These are phyloP conservation scores for Tholera decimalis DNA, from an alignment of 2,888 invertebrate genomes.

Conservation along the genomic window DNA sequence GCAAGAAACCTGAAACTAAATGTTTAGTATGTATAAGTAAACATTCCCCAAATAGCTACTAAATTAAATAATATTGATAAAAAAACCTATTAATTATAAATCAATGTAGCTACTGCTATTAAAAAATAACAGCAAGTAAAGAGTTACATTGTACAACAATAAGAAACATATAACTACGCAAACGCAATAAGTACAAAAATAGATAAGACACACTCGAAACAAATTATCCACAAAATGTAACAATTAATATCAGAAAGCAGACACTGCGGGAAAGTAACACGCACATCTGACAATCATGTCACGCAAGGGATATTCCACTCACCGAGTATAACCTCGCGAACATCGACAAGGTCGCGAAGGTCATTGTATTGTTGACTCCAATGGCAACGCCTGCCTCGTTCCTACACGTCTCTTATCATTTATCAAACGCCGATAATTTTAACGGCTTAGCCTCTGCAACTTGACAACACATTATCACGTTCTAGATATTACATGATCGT, in stretches of 20 bases:
- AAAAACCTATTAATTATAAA: background rate
- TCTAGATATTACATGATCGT: constrained; percentile 10
- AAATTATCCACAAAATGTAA: constrained; percentile 24
- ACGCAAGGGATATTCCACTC: constrained; percentile 70
- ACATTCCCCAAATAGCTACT: background rate
- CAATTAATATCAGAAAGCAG: constrained; percentile 45
- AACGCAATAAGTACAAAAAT: background rate
- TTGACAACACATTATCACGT: constrained; percentile 36
- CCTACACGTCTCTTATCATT: constrained; percentile 35
- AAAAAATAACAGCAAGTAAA: background rate
- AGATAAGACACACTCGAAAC: constrained; percentile 10
- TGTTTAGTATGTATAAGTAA: constrained; percentile 4
- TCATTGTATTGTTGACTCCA: constrained; percentile 72
- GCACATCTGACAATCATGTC: constrained; percentile 57
- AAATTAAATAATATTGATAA: background rate
- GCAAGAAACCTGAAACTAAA: constrained; percentile 13
- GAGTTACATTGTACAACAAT: constrained; percentile 1
- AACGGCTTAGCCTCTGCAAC: constrained; percentile 25
- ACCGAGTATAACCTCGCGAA: constrained; percentile 71
- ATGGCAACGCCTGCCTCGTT: constrained; percentile 55
- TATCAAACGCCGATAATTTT: constrained; percentile 48
- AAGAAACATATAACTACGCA: constrained; percentile 2
- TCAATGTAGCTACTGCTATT: background rate
- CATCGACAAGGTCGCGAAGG: constrained; percentile 76
- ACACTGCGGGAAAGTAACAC: constrained; percentile 45